These are phyloP conservation scores for Parnassius smintheus DNA, from an alignment of 2,888 invertebrate species.

Conservation along the genomic window DNA sequence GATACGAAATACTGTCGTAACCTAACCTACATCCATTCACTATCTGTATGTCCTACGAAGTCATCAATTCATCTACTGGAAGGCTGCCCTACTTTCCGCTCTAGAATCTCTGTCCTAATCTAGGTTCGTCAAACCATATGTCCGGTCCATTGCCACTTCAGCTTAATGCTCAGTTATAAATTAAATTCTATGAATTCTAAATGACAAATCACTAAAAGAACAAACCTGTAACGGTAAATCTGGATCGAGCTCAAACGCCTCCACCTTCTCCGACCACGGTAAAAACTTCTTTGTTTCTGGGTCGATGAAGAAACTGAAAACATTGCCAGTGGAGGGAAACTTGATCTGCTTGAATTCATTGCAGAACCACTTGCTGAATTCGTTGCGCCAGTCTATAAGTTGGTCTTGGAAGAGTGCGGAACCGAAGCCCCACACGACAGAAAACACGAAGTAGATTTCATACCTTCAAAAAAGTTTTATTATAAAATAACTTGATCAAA, in stretches of 20 bases:
- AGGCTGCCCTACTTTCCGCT: too few species aligned
- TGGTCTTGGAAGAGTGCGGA: constrained; percentile 95
- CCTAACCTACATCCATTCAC: too few species aligned
- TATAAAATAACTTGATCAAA: background rate
- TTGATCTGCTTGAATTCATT: constrained; percentile 95
- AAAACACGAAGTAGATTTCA: constrained; percentile 96
- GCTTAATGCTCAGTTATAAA: too few species aligned
- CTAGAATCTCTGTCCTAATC: too few species aligned
- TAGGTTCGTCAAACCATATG: too few species aligned
- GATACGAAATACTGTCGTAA: too few species aligned
- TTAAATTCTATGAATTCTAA: background rate
- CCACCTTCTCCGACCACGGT: constrained; percentile 93
- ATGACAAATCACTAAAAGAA: background rate
- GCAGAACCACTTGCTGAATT: constrained; percentile 97
- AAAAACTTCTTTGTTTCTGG: constrained; percentile 90
- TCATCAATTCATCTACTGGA: too few species aligned
- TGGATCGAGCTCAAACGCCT: constrained; percentile 89
- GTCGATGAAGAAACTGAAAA: constrained; percentile 95
- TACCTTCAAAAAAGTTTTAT: constrained; percentile 73
- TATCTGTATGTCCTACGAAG: too few species aligned
- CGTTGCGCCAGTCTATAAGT: constrained; percentile 93
- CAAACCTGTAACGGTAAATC: constrained; percentile 92
- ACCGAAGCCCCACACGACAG: constrained; percentile 96
- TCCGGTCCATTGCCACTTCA: too few species aligned
- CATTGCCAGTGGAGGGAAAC: constrained; percentile 90